phyloP scores from a whole-genome alignment of 2,113 vertebrate genomes.

The Gobiocypris rarus region DNA sequence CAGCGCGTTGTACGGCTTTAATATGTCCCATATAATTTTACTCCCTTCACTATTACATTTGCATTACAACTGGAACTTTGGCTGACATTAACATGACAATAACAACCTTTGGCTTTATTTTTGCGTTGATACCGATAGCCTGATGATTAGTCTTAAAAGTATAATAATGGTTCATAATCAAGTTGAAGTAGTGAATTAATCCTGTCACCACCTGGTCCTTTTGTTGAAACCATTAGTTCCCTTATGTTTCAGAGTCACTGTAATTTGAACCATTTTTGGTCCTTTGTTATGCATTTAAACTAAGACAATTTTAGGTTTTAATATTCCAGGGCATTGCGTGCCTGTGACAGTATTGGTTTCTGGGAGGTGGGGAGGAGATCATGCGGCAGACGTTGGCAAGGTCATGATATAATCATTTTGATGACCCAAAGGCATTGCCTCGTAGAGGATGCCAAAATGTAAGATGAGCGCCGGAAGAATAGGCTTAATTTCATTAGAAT shows the following conservation, averaged over 20 bases:
- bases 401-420: slow-evolving; percentile 41
- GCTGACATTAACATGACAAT: slow-evolving; percentile 77
- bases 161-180: neutral
- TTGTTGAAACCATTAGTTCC: neutral
- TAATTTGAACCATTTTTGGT: neutral
- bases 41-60: slow-evolving; percentile 74
- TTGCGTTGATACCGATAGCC: slow-evolving; percentile 60
- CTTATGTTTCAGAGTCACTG: neutral
- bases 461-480: slow-evolving; percentile 17
- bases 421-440: slow-evolving; percentile 35
- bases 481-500: slow-evolving; percentile 42
- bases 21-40: slow-evolving; percentile 65
- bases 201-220: neutral
- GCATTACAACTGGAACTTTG: slow-evolving; percentile 63
- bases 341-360: slow-evolving; percentile 22
- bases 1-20: slow-evolving; percentile 6
- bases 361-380: slow-evolving; percentile 6
- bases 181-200: neutral
- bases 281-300: slow-evolving; percentile 30
- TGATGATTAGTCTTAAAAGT: slow-evolving; percentile 61
- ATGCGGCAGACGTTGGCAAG: slow-evolving; percentile 15
- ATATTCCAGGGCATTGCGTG: slow-evolving; percentile 18
- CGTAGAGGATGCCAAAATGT: neutral
- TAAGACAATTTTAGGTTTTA: slow-evolving; percentile 1
- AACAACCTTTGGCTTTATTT: slow-evolving; percentile 64